Evolutionary conservation across 2,888 invertebrate species (phyloP), one percentile per base, ranked within the genome.

Genomic region (Plemyria rubiginata): DNA sequence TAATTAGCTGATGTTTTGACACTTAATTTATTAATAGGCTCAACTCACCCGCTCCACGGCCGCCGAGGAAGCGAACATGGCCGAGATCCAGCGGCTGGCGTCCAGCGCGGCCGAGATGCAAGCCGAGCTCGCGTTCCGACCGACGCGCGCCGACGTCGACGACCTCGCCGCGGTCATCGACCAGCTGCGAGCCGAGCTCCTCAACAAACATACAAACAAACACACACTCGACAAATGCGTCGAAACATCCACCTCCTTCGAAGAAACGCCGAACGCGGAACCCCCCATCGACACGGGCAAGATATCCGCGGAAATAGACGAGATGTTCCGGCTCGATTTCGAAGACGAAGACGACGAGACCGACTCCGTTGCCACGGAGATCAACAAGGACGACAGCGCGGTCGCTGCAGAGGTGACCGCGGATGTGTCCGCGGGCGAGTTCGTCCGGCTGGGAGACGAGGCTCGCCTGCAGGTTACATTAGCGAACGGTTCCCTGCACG

Each of bases 111-210:
- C 94, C 54, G 94, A 94, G 70, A 84, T 93, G 86, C 92, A 93
- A 68, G 90, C 94, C 62, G 94, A 94, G 82, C 91, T 94, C 64
- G 93, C 94, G 53, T 93, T 94, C 85, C 88, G 94, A 58, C 94
- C 94, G 71, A 93, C 94, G 61, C 92, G 93, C 71, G 90, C 91
- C 68, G 94, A 94, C 79, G 81, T 94, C 75, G 94, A 94, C 80
- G 93, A 94, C 76, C 93, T 94, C 71, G 87, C 93, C 74, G 87
- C 88, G 67, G 88, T 90, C 60, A 78, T 90, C 29, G 84, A 72
- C 40, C 69, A 77, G 6, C 80, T 90, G 22, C 83, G 87, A 36
- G 74, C 76, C 13, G 85, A 88, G n/a, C 70, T 90, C 5, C 73
- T 80, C 50, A 81, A 77, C 49, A 69, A 86, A 60, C 77, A 3